Evolutionary conservation across 2,113 vertebrate genomes (phyloP).

Genomic region (Pyxicephalus adspersus): DNA sequence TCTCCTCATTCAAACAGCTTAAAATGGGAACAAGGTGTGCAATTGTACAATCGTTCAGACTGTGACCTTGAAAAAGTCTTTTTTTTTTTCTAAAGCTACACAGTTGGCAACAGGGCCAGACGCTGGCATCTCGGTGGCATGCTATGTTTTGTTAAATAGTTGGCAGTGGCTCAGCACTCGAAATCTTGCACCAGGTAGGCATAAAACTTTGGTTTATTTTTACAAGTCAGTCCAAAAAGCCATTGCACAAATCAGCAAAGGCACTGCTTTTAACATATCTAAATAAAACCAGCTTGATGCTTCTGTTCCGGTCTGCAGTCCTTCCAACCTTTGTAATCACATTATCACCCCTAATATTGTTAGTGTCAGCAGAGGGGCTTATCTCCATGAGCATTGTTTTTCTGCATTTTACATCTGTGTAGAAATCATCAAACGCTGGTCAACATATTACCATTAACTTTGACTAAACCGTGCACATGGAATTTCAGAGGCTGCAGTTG

Average conservation of each 20-base stretch:
- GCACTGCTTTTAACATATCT: not conserved
- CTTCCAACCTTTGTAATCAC: too few species aligned
- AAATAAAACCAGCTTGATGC: not conserved
- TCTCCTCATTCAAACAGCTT: constrained; percentile 1
- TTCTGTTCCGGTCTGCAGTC: not conserved
- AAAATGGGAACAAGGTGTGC: constrained; percentile 46
- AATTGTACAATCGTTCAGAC: constrained; percentile 28
- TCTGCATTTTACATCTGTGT: too few species aligned
- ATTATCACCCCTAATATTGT: too few species aligned
- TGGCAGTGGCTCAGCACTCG: constrained; percentile 29
- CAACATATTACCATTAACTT: too few species aligned
- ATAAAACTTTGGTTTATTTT: constrained; percentile 19
- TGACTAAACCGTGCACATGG: too few species aligned
- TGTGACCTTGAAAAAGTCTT: constrained; percentile 42
- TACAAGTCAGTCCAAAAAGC: constrained; percentile 22
- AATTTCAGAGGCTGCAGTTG: too few species aligned
- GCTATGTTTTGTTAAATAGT: constrained; percentile 38
- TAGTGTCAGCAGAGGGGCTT: too few species aligned
- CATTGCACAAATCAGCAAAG: not conserved
- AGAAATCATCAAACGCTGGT: too few species aligned
- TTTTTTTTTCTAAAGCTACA: constrained; percentile 21
- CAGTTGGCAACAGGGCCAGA: constrained; percentile 48
- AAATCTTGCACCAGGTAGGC: constrained; percentile 46
- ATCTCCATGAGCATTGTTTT: too few species aligned
- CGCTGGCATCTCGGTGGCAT: constrained; percentile 49